Evolutionary conservation across 1,140 invertebrate species (phyloP).

Genomic region (Caerostris darwini): DNA sequence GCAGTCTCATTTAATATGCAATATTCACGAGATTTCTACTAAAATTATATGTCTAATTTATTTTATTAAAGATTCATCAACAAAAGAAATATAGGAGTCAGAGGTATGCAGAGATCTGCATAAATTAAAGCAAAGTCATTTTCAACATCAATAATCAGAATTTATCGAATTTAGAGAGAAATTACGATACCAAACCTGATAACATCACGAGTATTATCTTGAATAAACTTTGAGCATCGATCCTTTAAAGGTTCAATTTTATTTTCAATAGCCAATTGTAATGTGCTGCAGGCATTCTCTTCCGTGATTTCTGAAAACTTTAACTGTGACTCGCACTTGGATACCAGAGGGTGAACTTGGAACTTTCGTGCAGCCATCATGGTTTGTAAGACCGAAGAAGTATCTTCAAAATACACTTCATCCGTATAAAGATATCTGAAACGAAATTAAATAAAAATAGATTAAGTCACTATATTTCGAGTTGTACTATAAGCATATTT

Average conservation of each 20-base stretch:
- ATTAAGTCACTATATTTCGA: no score
- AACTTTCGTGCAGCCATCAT: conserved; percentile 18
- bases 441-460: no score
- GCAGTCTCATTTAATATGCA: no score
- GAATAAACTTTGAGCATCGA: not conserved
- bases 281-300: conserved; percentile 2
- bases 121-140: no score
- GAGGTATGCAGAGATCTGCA: no score
- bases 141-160: no score
- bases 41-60: no score
- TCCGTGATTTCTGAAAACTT: conserved; percentile 16
- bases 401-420: conserved; percentile 43
- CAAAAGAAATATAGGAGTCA: no score
- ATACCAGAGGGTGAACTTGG: not conserved
- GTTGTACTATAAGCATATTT: no score
- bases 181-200: not conserved
- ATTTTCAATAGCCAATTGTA: not conserved
- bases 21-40: no score
- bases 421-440: conserved; percentile 59
- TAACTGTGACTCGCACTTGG: conserved; percentile 14
- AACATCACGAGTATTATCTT: conserved; percentile 13
- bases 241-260: conserved; percentile 7
- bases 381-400: not conserved
- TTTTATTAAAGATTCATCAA: no score
- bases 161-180: no score